Conservation (phyloP, 2,888 invertebrate genomes). For the Xestia sexstrigata region DNA sequence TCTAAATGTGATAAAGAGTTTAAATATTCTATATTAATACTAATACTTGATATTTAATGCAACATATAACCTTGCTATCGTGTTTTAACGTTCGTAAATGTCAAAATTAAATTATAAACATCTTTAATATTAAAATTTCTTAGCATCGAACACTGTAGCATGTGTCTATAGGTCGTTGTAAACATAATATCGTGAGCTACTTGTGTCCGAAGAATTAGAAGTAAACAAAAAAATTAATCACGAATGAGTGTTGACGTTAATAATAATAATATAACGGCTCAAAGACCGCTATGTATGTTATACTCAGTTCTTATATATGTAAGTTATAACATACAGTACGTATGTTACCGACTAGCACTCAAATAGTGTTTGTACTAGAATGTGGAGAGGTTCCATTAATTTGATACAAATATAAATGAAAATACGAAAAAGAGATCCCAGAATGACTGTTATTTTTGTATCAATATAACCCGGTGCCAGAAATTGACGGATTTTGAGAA, state of each 20-base stretch:
- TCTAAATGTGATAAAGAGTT: constrained; percentile 41
- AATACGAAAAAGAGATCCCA: constrained; percentile 30
- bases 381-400: constrained; percentile 34
- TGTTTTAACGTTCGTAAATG: constrained; percentile 28
- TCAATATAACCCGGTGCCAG: constrained; percentile 50
- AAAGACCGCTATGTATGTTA: constrained; percentile 23
- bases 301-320: constrained; percentile 41
- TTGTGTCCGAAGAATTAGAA: constrained; percentile 9
- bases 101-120: constrained; percentile 34
- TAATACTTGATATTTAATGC: constrained; percentile 27
- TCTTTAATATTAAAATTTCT: constrained; percentile 15
- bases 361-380: constrained; percentile 18
- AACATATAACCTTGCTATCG: constrained; percentile 32
- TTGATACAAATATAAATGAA: constrained; percentile 37
- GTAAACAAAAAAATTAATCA: not conserved
- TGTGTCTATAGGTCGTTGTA: not conserved
- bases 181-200: constrained; percentile 5
- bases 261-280: constrained; percentile 9
- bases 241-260: not conserved
- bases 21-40: constrained; percentile 18
- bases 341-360: constrained; percentile 29
- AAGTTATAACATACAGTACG: constrained; percentile 19
- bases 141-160: constrained; percentile 25
- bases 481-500: constrained; percentile 50
- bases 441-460: constrained; percentile 58